Conservation (phyloP, 2,797 vertebrate species). For the Sebastes ruberrimus region DNA sequence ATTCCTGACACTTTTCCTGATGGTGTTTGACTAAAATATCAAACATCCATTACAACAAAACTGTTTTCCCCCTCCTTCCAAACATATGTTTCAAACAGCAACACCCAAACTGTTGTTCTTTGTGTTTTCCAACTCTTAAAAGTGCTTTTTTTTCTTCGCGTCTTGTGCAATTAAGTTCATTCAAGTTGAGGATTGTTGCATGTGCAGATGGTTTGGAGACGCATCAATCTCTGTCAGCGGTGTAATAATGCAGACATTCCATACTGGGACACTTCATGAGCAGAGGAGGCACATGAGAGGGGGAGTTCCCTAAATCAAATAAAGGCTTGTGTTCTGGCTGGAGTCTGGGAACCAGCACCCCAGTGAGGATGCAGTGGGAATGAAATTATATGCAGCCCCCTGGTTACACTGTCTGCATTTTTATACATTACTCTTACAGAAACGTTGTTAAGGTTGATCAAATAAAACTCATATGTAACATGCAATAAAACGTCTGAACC, state of each 20-base stretch:
- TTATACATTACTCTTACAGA: slow-evolving; percentile 73
- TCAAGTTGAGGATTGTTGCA: slow-evolving; percentile 68
- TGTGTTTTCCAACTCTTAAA: slow-evolving; percentile 26
- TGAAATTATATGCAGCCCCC: slow-evolving; percentile 77
- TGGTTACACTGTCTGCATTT: slow-evolving; percentile 78
- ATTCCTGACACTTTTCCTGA: slow-evolving; percentile 34
- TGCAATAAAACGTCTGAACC: slow-evolving; percentile 56
- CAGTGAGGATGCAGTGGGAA: slow-evolving; percentile 80
- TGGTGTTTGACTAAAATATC: slow-evolving; percentile 33
- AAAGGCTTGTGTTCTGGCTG: slow-evolving; percentile 74
- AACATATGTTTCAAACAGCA: slow-evolving; percentile 39
- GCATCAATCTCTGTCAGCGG: slow-evolving; percentile 80
- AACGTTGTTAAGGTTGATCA: slow-evolving; percentile 62
- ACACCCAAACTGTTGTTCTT: slow-evolving; percentile 9
- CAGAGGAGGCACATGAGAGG: slow-evolving; percentile 64
- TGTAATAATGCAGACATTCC: slow-evolving; percentile 81
- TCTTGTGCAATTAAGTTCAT: slow-evolving; percentile 62
- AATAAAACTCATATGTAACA: slow-evolving; percentile 65
- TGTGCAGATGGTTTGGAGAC: slow-evolving; percentile 76
- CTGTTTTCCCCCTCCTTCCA: background rate
- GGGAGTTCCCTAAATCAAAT: slow-evolving; percentile 81
- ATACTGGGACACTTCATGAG: slow-evolving; percentile 79
- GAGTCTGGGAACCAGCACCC: slow-evolving; percentile 78
- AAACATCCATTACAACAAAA: slow-evolving; percentile 31
- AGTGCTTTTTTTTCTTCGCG: background rate